Percentiles rank a stretch among this genome's conserved stretches.
These are phyloP conservation scores for Ceriagrion tenellum DNA, from an alignment of 2,888 invertebrate genomes.

Conservation along the genomic window DNA sequence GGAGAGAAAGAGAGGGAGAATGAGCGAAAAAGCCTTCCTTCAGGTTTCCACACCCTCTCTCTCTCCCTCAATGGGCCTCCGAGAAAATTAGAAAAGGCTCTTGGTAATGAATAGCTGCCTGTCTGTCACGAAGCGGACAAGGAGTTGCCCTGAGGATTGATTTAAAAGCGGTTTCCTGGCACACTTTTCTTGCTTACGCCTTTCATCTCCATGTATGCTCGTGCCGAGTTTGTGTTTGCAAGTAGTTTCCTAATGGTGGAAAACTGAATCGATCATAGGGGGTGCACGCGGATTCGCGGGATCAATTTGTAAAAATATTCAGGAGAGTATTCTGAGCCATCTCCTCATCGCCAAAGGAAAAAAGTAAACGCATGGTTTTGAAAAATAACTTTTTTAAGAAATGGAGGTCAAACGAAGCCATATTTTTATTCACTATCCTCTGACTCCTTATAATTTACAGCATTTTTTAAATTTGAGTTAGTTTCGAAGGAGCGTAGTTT, in stretches of 20 bases:
- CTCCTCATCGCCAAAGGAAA: no score
- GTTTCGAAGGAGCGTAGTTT: no score
- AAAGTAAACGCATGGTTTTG: no score
- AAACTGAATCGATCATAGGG: neutral
- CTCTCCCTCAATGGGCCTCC: neutral
- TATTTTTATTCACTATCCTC: no score
- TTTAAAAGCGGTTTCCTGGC: neutral
- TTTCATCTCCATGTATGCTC: neutral
- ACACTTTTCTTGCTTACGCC: slow-evolving; percentile 33
- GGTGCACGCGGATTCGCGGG: neutral
- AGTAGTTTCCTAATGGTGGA: neutral
- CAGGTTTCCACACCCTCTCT: neutral
- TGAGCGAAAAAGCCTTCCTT: neutral
- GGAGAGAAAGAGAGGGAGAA: neutral
- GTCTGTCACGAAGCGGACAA: slow-evolving; percentile 41
- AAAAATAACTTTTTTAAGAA: no score
- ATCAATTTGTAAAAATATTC: neutral
- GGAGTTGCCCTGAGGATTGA: slow-evolving; percentile 5
- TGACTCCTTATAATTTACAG: no score
- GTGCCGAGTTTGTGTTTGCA: neutral
- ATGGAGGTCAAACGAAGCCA: no score
- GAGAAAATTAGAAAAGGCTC: slow-evolving; percentile 25
- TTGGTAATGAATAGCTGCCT: slow-evolving; percentile 50
- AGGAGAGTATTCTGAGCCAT: neutral
- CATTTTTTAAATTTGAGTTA: no score